Evolutionary conservation across 2,113 vertebrate genomes (phyloP), one percentile per base, ranked within the genome.

Genomic region (Hippocampus mohnikei): DNA sequence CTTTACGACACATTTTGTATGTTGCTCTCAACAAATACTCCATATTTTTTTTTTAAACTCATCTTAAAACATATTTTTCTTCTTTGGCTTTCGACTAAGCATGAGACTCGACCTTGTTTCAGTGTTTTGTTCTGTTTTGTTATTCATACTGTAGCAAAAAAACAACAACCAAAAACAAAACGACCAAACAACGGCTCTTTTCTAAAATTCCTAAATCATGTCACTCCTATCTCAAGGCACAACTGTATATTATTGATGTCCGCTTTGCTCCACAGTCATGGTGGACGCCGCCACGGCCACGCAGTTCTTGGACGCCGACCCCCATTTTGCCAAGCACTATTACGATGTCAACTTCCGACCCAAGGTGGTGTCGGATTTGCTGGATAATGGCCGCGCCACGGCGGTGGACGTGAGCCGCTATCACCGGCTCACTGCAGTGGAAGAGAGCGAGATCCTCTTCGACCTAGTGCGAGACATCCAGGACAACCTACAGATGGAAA

Each of bases 401-500:
- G 78, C 65, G 0, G 73, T 94, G 72, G 93, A 95, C 74, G 70
- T 87, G 48, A 88, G 84, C 81, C 64, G 13, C 13, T 93, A 82
- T 77, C 94, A 92, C 21, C 56, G 90, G 0, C 77, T 94, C 79
- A 89, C 69, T 18, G 87, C 78, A 1, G 87, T 94, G 77, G 95
- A 96, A 59, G 94, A 96, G 89, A 96, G 95, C 1, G 95, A 96
- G 75, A 70, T 96, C 73, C 87, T 96, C 42, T 94, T 95, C 1
- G 95, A 96, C 74, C 88, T 96, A 77, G 77, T 96, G 59, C 81
- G 94, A 5, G 94, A 94, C 84, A 90, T 95, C 70, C 94, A 94
- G 87, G 94, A 96, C 59, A 94, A 94, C 70, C 71, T 95, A 67
- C 91, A 96, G 71, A 90, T 93, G 44, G 95, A 96, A 89, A 91